These are phyloP conservation scores for Neostethus bicornis DNA, from an alignment of 2,797 vertebrate genomes.

Conservation along the genomic window DNA sequence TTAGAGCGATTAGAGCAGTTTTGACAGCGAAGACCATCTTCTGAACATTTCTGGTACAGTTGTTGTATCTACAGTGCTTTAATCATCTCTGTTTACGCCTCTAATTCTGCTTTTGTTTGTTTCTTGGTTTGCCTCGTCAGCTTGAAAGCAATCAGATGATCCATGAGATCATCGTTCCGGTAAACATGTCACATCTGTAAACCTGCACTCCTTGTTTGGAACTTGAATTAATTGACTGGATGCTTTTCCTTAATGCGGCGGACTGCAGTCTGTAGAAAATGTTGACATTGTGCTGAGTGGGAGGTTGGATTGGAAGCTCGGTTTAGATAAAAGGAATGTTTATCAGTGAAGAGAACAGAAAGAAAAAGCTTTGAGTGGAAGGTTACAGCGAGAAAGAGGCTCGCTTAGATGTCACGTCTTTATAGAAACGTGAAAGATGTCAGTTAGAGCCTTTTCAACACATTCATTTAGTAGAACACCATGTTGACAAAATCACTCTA, in stretches of 20 bases:
- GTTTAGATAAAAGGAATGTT: constrained; percentile 25
- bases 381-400: constrained; percentile 14
- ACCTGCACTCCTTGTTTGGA: constrained; percentile 26
- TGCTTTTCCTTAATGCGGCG: constrained; percentile 11
- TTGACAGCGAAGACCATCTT: neutral
- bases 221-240: constrained; percentile 37
- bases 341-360: neutral
- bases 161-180: neutral
- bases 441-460: constrained; percentile 1
- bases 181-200: constrained; percentile 6
- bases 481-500: neutral
- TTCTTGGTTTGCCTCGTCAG: neutral
- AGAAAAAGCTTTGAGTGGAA: constrained; percentile 9
- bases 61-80: neutral
- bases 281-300: constrained; percentile 12
- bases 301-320: constrained; percentile 11
- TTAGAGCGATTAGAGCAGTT: neutral
- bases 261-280: constrained; percentile 12
- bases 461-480: constrained; percentile 19
- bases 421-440: constrained; percentile 12
- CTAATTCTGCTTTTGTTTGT: neutral
- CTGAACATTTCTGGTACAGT: neutral
- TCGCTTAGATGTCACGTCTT: constrained; percentile 6
- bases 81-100: neutral
- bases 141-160: neutral